Percentiles rank a stretch among this genome's conserved stretches.
phyloP scores from a whole-genome alignment of 2,888 invertebrate species.

The Zele albiditarsus region DNA sequence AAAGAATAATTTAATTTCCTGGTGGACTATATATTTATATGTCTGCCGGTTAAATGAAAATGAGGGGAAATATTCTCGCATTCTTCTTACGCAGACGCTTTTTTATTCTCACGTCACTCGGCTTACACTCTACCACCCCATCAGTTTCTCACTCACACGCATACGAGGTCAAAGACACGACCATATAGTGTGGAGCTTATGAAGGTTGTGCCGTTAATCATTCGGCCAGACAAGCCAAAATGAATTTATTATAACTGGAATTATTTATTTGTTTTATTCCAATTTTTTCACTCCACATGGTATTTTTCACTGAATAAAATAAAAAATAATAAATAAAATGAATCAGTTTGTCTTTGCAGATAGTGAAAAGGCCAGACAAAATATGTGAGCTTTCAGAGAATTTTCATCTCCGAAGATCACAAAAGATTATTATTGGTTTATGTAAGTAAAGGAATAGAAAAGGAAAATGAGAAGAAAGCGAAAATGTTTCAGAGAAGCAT shows the following conservation, averaged over 20 bases:
- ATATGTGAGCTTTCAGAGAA: not conserved
- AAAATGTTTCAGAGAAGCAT: not conserved
- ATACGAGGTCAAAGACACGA: not conserved
- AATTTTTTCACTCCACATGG: not conserved
- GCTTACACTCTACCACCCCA: not conserved
- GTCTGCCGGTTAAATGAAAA: constrained; percentile 27
- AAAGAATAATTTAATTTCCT: constrained; percentile 52
- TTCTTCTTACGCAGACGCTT: constrained; percentile 46
- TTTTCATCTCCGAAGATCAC: not conserved
- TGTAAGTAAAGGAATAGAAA: constrained; percentile 29
- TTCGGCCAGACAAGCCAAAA: constrained; percentile 35
- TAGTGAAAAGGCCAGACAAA: not conserved
- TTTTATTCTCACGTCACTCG: constrained; percentile 3
- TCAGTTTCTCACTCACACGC: not conserved
- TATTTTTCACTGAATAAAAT: not conserved
- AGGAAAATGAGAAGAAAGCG: constrained; percentile 11
- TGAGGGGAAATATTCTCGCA: constrained; percentile 30
- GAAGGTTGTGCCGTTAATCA: constrained; percentile 49
- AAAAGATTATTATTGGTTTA: constrained; percentile 21
- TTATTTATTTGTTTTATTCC: not conserved
- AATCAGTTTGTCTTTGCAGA: not conserved
- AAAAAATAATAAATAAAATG: not conserved
- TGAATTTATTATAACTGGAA: constrained; percentile 8
- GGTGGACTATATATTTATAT: constrained; percentile 37
- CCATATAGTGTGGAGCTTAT: constrained; percentile 47